Evolutionary conservation across 2,888 invertebrate species (phyloP).

Genomic region (Spisula subtruncata): DNA sequence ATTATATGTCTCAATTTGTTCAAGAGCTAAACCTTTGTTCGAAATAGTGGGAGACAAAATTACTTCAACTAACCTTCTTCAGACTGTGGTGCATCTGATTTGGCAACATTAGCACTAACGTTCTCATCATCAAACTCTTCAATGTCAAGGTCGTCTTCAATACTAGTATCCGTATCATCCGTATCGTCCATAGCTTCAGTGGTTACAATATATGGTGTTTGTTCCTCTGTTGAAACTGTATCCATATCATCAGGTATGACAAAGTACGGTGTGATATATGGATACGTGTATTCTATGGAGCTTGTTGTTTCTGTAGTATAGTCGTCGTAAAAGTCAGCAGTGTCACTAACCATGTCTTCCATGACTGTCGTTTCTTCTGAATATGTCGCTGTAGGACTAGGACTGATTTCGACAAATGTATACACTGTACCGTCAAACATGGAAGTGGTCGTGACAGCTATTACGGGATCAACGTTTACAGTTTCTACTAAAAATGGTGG

Average conservation of each 20-base stretch:
- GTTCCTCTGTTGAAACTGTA: no score
- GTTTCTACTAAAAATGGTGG: not conserved
- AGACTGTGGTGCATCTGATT: not conserved
- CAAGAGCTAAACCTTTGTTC: not conserved
- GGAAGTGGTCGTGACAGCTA: not conserved
- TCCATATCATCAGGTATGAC: not conserved
- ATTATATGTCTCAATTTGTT: not conserved
- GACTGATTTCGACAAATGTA: not conserved
- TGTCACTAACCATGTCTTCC: not conserved
- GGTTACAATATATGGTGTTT: not conserved
- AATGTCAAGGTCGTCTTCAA: not conserved
- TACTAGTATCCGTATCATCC: conserved; percentile 1
- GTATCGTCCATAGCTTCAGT: not conserved
- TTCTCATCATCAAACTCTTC: conserved; percentile 26
- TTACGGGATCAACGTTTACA: not conserved
- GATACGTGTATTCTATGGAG: not conserved
- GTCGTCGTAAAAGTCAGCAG: not conserved
- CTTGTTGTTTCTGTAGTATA: not conserved
- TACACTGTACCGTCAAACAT: not conserved
- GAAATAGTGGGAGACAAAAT: not conserved
- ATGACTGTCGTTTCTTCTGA: not conserved
- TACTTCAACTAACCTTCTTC: conserved; percentile 20
- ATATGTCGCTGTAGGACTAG: not conserved
- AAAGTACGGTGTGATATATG: not conserved
- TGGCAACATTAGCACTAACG: not conserved